Evolutionary conservation across 2,888 invertebrate species (phyloP), one percentile per base, ranked within the genome.

Genomic region (Mythimna lalbum): DNA sequence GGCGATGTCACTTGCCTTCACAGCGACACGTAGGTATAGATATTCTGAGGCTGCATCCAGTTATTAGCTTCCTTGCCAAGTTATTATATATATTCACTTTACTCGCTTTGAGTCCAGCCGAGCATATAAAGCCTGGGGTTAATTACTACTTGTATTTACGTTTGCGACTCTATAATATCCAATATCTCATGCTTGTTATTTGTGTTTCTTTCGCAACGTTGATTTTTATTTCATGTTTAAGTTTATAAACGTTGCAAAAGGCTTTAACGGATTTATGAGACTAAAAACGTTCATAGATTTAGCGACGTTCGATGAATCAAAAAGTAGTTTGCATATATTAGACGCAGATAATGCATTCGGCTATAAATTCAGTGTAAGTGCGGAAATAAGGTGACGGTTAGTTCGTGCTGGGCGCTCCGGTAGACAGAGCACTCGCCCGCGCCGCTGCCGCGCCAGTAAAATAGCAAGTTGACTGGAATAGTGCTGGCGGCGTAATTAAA

Each of bases 401-500:
- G 78, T 79, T 81, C 84, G 87, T 83, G 80, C 69, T 78, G 73
- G 76, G 75, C 65, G 82, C 71, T 53, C 31, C 21, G 79, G 68
- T 60, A 80, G 78, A 81, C 80, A 76, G 69, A 59, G 63, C 57
- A 76, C 83, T 72, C 61, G 63, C 70, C 73, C 39, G 55, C 43
- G 21, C 56, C 43, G 19, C 60, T 49, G 75, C 36, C 59, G 75
- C 67, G 81, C 85, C 73, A 85, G 84, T 88, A 84, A 89, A 89
- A 86, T 84, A 87, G 89, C 81, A 77, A 86, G 87, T 85, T 86
- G 83, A 87, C 87, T 87, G 82, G 86, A 87, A 90, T 89, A 90
- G 88, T 87, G 89, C 81, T 82, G 76, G 83, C 88, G 81, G 76
- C 85, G 90, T 94, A 94, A 94, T 94, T 94, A 95, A 93, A 93